Evolutionary conservation across 2,113 vertebrate species (phyloP), one percentile per base, ranked within the genome.

Genomic region (Caranx melampygus): DNA sequence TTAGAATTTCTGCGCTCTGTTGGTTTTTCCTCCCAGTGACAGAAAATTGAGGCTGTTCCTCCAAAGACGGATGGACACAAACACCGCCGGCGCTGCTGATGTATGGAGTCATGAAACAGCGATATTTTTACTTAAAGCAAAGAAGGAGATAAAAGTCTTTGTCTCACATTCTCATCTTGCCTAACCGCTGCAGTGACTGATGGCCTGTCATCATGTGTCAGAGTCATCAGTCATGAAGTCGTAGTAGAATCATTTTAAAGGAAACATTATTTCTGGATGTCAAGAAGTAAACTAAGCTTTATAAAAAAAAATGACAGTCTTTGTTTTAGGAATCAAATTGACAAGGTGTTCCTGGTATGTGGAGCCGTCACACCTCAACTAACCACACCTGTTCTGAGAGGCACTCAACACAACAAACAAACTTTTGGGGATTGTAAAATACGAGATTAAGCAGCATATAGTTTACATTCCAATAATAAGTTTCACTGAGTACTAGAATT

Each of bases 1-100:
- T 26, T 26, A 26, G 26, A 26, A 26, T 26, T 26, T 26, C 26
- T 26, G 26, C 26, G 26, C 26, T 26, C 26, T 3, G 64, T 5
- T 66, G 58, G 55, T 75, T 62, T 80, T 57, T 40, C n/a, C 49
- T 55, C 64, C 5, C 62, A 67, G 58, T 14, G 65, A 21, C n/a
- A 52, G 42, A 6, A 16, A 52, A 75, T 45, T 3, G n/a, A n/a
- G 15, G 9, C 21, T 20, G 18, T 68, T 73, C 40, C 18, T n/a
- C 2, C 60, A 37, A 2, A 72, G 31, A 74, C 3, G 26, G 4
- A 31, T 18, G 33, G 1, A 0, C 52, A 15, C 2, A 16, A 3
- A 8, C 13, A 42, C 26, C 37, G 5, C 15, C n/a, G 18, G 7
- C 1, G 6, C 1, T 2, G 2, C 5, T 31, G 60, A 71, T 66